Base-by-base conservation (phyloP, 2,888 invertebrate genomes). In the Coenonympha arcania region DNA sequence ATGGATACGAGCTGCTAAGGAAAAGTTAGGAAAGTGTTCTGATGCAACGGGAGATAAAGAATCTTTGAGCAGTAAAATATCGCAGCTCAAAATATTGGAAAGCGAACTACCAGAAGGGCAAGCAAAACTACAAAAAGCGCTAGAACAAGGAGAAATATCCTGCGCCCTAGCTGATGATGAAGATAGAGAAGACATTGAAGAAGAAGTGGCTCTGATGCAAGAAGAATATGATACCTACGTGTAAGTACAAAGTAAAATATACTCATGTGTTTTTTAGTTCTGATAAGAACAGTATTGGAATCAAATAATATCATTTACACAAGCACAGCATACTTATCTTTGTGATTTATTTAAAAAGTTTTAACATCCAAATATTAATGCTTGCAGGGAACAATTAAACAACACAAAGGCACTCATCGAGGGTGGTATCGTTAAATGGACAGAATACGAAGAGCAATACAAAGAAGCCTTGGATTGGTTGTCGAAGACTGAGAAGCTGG, bases 11-110 rank as follows among this genome's bases (percentile, higher is more conserved):
- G 90, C 92, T 54, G 94, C 95, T n/a, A 94, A 95, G 66, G 98
- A 98, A 76, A 90, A 92, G 50, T 84, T 97, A 48, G 93, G 94
- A 55, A 96, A 96, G 72, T 96, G 96, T 69, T 94, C 96, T 0
- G 95, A 96, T 73, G 95, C 96, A 2, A 95, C 94, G 0, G 96
- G 96, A 2, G 96, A 96, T 64, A 95, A 95, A 63, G 96, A 96
- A 75, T 92, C 92, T 8, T 79, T 96, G 48, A 93, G 93, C 22
- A 93, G 93, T 63, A 96, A 96, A 79, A 91, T 95, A 43, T 93
- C 93, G 6, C 95, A 95, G 68, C 79, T 96, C 11, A 95, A 93
- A 77, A 92, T 95, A 0, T 80, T 96, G 26, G 91, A 93, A 69
- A 93, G 92, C 62, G 96, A 96, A 74, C 79, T 95, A 34, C 90